These are phyloP conservation scores for Papilio aristodemus DNA, from an alignment of 1,140 invertebrate genomes.

Conservation along the genomic window DNA sequence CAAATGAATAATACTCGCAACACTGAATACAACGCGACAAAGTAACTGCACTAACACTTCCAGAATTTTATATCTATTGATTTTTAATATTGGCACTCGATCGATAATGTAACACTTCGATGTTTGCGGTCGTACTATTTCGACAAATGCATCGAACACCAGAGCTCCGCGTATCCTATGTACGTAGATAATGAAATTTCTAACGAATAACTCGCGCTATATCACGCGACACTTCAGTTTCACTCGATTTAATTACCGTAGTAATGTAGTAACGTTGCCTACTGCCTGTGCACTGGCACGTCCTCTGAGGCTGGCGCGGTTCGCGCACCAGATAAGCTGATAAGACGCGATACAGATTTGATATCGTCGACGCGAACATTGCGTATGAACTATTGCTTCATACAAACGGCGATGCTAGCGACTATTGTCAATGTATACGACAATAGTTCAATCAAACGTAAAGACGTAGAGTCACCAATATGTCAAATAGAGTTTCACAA, in stretches of 20 bases:
- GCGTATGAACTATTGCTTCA: conserved; percentile 41
- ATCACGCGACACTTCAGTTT: conserved; percentile 54
- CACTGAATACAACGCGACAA: not conserved
- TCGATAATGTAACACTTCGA: conserved; percentile 14
- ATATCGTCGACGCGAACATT: conserved; percentile 50
- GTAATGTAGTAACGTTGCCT: conserved; percentile 24
- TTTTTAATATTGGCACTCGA: conserved; percentile 1
- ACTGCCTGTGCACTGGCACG: conserved; percentile 49
- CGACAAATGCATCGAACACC: conserved; percentile 37
- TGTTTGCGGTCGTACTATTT: conserved; percentile 12
- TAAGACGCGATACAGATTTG: conserved; percentile 67
- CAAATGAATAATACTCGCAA: not conserved
- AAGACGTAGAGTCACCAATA: not conserved
- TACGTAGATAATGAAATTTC: conserved; percentile 44
- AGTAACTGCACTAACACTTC: not conserved
- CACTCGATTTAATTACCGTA: conserved; percentile 40
- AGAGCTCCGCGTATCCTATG: conserved; percentile 29
- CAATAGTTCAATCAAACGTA: not conserved
- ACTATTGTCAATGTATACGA: conserved; percentile 12
- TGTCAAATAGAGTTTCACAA: not conserved
- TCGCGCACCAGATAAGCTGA: conserved; percentile 68
- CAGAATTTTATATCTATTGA: conserved; percentile 14
- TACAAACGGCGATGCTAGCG: conserved; percentile 25
- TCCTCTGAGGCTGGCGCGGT: conserved; percentile 42
- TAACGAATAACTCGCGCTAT: conserved; percentile 38